phyloP scores from a whole-genome alignment of 2,888 invertebrate genomes.

The Caenorhabditis becei region DNA sequence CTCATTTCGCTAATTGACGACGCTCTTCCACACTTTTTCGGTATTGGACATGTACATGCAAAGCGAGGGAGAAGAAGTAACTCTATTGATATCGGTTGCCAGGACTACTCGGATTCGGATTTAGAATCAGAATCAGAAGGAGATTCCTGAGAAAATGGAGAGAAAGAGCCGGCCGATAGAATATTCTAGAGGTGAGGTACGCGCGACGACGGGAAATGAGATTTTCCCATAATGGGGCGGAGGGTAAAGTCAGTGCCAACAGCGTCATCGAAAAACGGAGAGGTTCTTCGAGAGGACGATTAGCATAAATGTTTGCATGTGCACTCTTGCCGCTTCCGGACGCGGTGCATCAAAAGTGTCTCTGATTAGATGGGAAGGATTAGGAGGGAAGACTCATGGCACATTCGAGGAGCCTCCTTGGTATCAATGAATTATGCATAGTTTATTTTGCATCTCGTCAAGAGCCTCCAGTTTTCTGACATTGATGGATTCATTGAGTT shows the following conservation, averaged over 20 bases:
- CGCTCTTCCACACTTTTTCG: slow-evolving; percentile 29
- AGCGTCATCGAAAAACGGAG: slow-evolving; percentile 8
- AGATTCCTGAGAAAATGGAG: slow-evolving; percentile 21
- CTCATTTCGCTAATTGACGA: slow-evolving; percentile 52
- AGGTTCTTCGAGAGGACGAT: slow-evolving; percentile 26
- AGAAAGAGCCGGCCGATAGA: slow-evolving; percentile 11
- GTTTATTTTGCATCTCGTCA: slow-evolving; percentile 30
- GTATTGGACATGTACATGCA: slow-evolving; percentile 11
- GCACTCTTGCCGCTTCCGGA: slow-evolving; percentile 18
- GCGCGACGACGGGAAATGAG: slow-evolving; percentile 42
- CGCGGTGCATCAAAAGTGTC: slow-evolving; percentile 35
- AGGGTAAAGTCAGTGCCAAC: slow-evolving; percentile 3
- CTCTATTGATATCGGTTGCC: slow-evolving; percentile 25
- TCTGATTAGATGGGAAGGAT: slow-evolving; percentile 29
- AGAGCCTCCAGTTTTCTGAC: slow-evolving; percentile 24
- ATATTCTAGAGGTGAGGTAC: slow-evolving; percentile 38
- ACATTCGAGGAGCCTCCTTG: slow-evolving; percentile 16
- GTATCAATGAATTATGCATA: slow-evolving; percentile 53
- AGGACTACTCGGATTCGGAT: slow-evolving; percentile 22
- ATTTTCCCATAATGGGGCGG: slow-evolving; percentile 46
- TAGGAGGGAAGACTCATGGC: slow-evolving; percentile 2
- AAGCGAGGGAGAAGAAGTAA: not conserved
- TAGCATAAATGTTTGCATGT: slow-evolving; percentile 32
- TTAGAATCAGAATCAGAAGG: slow-evolving; percentile 3
- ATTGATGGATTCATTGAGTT: slow-evolving; percentile 50